phyloP scores from a whole-genome alignment of 2,888 invertebrate genomes.

The Stegophylla sp. region DNA sequence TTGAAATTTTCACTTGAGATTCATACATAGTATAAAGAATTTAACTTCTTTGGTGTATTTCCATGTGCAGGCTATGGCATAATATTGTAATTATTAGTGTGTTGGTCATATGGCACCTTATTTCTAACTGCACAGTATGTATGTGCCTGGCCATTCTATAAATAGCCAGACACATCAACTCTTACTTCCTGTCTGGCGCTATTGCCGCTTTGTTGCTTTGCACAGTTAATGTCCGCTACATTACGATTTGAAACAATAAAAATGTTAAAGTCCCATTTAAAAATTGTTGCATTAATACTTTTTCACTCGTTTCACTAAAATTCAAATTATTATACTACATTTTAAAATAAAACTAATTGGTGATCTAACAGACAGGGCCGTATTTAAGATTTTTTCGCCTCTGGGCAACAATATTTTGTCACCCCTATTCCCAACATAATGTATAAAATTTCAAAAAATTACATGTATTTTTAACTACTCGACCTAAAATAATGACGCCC shows the following conservation, averaged over 20 bases:
- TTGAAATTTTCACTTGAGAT: conserved; percentile 23
- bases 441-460: too few species aligned
- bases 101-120: conserved; percentile 40
- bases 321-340: not conserved
- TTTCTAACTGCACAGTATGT: conserved; percentile 26
- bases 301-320: not conserved
- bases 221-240: conserved; percentile 26
- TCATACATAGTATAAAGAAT: conserved; percentile 20
- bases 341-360: not conserved
- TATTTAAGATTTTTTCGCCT: too few species aligned
- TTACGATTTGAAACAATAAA: conserved; percentile 20
- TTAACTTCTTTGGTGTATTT: conserved; percentile 22
- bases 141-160: conserved; percentile 32
- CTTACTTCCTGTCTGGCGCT: conserved; percentile 52
- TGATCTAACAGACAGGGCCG: too few species aligned
- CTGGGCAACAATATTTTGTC: too few species aligned
- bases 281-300: not conserved
- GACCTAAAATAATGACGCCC: too few species aligned
- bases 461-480: too few species aligned
- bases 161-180: conserved; percentile 54
- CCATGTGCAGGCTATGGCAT: not conserved
- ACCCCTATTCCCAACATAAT: too few species aligned
- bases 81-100: conserved; percentile 35
- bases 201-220: conserved; percentile 31
- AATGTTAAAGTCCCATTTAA: not conserved